Percentiles rank a stretch among this genome's conserved stretches.
phyloP scores from a whole-genome alignment of 2,888 invertebrate genomes.

The Melieria omissa region DNA sequence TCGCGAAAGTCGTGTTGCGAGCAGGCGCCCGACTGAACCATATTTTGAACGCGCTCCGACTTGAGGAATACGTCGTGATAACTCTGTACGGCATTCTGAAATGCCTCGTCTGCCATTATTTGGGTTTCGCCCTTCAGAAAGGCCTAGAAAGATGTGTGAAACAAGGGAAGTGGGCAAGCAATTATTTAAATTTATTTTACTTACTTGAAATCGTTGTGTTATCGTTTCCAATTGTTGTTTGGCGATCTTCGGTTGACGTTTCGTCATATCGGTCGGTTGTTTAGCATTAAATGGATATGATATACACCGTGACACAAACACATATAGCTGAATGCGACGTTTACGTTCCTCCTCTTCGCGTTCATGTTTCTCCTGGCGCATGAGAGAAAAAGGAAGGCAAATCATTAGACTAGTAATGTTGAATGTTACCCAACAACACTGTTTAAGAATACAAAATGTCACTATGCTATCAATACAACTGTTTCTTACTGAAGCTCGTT shows the following conservation, averaged over 20 bases:
- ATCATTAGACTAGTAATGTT: too few relatives aligned
- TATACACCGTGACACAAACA: conserved; percentile 96
- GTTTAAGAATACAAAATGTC: too few relatives aligned
- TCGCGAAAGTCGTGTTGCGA: conserved; percentile 99
- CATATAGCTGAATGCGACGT: conserved; percentile 93
- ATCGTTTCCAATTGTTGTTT: conserved; percentile 96
- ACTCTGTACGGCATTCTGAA: conserved; percentile 98
- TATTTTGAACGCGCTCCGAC: conserved; percentile 94
- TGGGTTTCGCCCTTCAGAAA: conserved; percentile 99
- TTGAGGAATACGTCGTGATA: conserved; percentile 96
- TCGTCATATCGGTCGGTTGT: conserved; percentile 98
- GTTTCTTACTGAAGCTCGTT: too few relatives aligned
- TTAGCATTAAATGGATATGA: conserved; percentile 99
- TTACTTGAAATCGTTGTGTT: conserved; percentile 92
- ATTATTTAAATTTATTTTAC: neutral
- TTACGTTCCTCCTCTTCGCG: conserved; percentile 97
- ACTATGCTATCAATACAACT: too few relatives aligned
- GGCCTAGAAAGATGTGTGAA: too few relatives aligned
- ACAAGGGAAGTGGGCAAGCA: too few relatives aligned
- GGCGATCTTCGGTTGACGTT: conserved; percentile 94
- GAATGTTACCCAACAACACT: too few relatives aligned
- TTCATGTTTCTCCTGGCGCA: conserved; percentile 93
- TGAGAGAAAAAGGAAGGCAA: too few relatives aligned
- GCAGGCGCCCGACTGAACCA: conserved; percentile 98
- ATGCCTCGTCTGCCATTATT: conserved; percentile 97